These are phyloP conservation scores for Protonemura montana DNA, from an alignment of 2,888 invertebrate genomes.

Conservation along the genomic window DNA sequence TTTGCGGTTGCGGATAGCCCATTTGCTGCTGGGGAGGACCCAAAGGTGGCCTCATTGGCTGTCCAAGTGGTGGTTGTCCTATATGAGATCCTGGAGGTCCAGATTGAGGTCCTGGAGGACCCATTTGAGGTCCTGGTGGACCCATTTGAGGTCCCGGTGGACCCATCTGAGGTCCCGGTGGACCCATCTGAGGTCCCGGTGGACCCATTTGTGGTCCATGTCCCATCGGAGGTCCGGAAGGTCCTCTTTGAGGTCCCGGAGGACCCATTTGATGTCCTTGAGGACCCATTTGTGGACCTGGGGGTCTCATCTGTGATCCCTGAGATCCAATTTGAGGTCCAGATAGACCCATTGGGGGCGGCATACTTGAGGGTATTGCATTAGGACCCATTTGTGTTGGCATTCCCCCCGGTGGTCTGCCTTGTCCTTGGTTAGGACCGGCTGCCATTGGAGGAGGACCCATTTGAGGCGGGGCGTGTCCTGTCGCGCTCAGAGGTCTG, in stretches of 20 bases:
- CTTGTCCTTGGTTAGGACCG: neutral
- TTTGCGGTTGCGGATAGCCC: conserved; percentile 48
- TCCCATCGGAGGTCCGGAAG: neutral
- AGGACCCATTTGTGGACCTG: neutral
- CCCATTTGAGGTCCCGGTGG: conserved; percentile 8
- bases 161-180: neutral
- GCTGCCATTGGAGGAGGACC: neutral
- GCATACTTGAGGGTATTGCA: neutral
- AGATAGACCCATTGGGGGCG: neutral
- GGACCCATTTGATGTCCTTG: neutral
- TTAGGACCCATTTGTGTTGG: neutral
- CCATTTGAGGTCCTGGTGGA: neutral
- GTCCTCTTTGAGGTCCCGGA: conserved; percentile 49
- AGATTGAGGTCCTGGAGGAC: neutral
- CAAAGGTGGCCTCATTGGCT: conserved; percentile 45
- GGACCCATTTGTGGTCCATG: neutral
- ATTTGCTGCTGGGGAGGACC: conserved; percentile 52
- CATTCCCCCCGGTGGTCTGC: neutral
- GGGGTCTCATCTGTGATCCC: neutral
- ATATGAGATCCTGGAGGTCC: neutral
- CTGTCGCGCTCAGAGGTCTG: neutral
- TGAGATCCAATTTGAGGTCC: too few relatives aligned
- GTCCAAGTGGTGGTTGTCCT: neutral
- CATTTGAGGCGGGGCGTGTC: neutral
- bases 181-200: conserved; percentile 24